A percentile compares a stretch with the other conserved stretches of the same genome.
Conservation (phyloP, 2,797 vertebrate genomes). For the Tragopan temminckii region DNA sequence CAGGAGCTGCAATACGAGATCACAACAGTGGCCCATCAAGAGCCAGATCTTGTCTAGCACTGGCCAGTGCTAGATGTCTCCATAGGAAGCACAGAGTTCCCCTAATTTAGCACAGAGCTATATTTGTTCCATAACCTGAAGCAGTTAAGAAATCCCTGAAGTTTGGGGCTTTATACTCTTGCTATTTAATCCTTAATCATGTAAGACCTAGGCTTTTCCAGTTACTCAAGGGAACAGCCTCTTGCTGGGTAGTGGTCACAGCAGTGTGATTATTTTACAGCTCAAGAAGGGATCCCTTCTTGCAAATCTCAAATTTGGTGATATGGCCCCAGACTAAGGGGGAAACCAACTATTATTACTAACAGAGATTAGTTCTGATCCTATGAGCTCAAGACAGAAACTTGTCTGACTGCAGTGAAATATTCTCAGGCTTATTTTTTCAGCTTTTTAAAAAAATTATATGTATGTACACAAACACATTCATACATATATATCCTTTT, state of each 20-base stretch:
- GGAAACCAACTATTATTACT: not conserved
- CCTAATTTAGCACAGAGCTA: not conserved
- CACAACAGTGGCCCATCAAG: conserved; percentile 51
- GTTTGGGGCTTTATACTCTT: not conserved
- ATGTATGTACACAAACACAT: not conserved
- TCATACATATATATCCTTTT: not conserved
- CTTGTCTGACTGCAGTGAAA: not conserved
- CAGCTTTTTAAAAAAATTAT: not conserved
- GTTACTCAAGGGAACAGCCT: not conserved
- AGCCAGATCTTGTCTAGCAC: not conserved
- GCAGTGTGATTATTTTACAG: not conserved
- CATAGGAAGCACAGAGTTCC: not conserved
- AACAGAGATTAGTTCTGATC: not conserved
- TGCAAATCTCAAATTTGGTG: not conserved
- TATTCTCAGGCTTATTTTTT: not conserved
- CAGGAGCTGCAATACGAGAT: not conserved
- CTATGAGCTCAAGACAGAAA: not conserved
- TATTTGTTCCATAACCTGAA: not conserved
- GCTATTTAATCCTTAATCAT: not conserved
- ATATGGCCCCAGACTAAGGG: not conserved
- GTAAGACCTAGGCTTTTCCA: not conserved
- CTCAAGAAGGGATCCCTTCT: not conserved
- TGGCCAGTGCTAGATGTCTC: conserved; percentile 40
- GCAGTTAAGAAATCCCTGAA: not conserved
- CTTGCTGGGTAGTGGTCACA: not conserved